Conservation (phyloP, 2,797 vertebrate species). For the Naso thynnoides region DNA sequence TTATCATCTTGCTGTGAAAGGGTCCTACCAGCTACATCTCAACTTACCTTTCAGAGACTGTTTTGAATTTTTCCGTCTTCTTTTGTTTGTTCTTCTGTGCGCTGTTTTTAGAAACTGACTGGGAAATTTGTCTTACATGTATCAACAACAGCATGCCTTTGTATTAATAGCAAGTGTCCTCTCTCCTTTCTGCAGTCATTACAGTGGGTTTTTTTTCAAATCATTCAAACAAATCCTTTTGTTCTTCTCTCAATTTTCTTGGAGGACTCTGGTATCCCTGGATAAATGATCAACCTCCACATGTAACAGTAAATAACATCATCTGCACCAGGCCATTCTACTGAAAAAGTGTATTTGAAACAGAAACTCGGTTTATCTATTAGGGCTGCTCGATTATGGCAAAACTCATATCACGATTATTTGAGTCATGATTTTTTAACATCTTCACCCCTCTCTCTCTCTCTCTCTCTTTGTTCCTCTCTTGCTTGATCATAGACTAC, state of each 20-base stretch:
- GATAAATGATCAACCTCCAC: background rate
- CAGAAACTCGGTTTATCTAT: background rate
- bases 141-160: background rate
- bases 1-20: too few species aligned
- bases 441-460: too few species aligned
- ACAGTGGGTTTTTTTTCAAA: background rate
- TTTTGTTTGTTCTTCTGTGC: background rate
- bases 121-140: background rate
- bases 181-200: background rate
- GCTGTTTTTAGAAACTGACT: background rate
- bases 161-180: conserved; percentile 4
- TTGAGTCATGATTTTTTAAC: too few species aligned
- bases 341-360: background rate
- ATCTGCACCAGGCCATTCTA: background rate
- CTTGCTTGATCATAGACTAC: too few species aligned
- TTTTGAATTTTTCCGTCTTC: background rate
- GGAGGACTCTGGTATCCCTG: background rate
- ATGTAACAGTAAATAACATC: background rate
- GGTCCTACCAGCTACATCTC: background rate
- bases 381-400: too few species aligned
- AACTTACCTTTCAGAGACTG: background rate
- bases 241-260: background rate
- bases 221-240: background rate
- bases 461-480: too few species aligned
- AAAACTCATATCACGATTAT: too few species aligned